Conservation (phyloP, 1,140 invertebrate genomes). For the Euura lappo region DNA sequence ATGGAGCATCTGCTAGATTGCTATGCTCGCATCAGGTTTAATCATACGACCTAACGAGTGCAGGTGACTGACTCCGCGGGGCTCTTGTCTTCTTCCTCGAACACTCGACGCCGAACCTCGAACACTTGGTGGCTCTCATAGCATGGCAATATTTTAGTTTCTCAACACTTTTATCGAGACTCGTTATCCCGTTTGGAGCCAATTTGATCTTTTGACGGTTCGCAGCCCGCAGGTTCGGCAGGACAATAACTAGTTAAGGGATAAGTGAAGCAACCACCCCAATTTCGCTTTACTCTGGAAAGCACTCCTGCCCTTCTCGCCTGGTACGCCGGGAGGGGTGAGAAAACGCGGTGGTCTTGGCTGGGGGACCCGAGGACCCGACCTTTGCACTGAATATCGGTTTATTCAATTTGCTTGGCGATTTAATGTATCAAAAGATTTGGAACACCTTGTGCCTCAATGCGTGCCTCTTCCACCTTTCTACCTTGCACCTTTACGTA, state of each 20-base stretch:
- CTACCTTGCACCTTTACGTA: slow-evolving; percentile 1
- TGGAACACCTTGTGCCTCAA: background rate
- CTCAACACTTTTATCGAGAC: no score
- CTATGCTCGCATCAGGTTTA: background rate
- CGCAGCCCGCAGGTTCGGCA: background rate
- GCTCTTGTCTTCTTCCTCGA: background rate
- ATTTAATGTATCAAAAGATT: slow-evolving; percentile 7
- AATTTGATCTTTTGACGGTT: background rate
- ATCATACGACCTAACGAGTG: background rate
- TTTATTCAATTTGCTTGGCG: slow-evolving; percentile 5
- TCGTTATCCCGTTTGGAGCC: background rate
- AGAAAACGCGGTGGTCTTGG: background rate
- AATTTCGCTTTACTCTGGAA: background rate
- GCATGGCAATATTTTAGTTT: no score
- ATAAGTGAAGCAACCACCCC: background rate
- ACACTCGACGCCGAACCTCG: background rate
- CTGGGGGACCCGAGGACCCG: background rate
- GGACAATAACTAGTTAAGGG: background rate
- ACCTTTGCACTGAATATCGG: slow-evolving; percentile 4
- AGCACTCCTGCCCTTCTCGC: background rate
- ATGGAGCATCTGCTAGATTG: background rate
- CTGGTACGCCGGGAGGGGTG: background rate
- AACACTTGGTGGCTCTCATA: background rate
- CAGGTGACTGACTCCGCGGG: background rate
- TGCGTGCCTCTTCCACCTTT: background rate